phyloP scores from a whole-genome alignment of 2,113 vertebrate species.

The Gymnarchus niloticus region DNA sequence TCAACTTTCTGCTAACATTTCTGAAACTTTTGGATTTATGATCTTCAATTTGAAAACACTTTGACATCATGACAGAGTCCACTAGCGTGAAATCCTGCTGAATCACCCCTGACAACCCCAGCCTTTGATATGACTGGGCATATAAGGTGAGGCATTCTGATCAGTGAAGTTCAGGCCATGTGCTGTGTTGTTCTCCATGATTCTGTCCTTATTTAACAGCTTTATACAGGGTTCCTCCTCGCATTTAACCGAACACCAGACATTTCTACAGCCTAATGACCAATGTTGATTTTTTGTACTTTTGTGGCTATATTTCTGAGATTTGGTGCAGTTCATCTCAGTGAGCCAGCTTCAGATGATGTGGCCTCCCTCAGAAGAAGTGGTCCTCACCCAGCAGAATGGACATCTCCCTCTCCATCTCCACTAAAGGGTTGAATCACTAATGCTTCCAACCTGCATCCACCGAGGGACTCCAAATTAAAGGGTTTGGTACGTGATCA shows the following conservation, averaged over 20 bases:
- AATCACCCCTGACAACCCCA: background rate
- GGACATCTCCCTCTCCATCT: background rate
- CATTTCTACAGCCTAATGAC: background rate
- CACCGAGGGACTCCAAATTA: background rate
- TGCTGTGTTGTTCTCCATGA: background rate
- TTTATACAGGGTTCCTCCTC: background rate
- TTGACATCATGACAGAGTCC: background rate
- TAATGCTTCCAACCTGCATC: slow-evolving; percentile 1
- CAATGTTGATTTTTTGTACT: background rate
- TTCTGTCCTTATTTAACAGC: background rate
- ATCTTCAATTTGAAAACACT: background rate
- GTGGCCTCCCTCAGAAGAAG: no score
- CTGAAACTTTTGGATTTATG: background rate
- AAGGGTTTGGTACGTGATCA: background rate
- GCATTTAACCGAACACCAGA: background rate
- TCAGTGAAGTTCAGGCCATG: background rate
- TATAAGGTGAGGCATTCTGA: background rate
- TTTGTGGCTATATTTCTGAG: background rate
- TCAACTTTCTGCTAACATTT: background rate
- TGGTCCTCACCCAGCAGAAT: background rate
- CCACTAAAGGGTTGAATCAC: background rate
- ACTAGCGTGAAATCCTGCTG: background rate
- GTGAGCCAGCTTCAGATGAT: background rate
- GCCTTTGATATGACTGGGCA: no score
- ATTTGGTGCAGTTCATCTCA: background rate